These are phyloP conservation scores for Ctenosaura bakeri DNA, from an alignment of 2,797 vertebrate genomes.

Conservation along the genomic window DNA sequence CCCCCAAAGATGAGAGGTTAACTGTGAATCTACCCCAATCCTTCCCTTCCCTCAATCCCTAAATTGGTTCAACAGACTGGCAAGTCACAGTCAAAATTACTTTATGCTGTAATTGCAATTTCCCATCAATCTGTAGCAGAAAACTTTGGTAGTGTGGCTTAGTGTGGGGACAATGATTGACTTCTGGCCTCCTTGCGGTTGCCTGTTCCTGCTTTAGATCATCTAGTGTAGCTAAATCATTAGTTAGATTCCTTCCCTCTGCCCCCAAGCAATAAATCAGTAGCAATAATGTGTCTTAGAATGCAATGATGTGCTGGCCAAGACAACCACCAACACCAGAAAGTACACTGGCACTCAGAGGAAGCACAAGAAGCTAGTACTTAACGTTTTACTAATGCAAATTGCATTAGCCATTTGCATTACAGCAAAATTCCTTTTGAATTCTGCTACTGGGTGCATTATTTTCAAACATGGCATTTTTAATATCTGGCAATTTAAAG, in stretches of 20 bases:
- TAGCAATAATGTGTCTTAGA: neutral
- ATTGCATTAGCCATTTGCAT: neutral
- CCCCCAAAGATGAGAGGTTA: too few relatives aligned
- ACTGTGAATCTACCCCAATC: too few relatives aligned
- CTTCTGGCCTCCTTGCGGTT: too few relatives aligned
- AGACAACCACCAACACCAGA: neutral
- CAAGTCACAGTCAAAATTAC: too few relatives aligned
- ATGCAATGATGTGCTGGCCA: neutral
- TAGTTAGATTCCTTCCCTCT: neutral
- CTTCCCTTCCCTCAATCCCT: too few relatives aligned
- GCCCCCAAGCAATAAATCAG: neutral
- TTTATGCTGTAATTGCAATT: too few relatives aligned
- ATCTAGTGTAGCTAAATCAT: neutral
- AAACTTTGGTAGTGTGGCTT: too few relatives aligned
- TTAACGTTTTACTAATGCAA: constrained; percentile 4
- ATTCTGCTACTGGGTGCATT: neutral
- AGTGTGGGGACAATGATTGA: too few relatives aligned
- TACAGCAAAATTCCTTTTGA: neutral
- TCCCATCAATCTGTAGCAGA: too few relatives aligned
- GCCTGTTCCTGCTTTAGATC: neutral
- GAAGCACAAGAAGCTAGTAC: neutral
- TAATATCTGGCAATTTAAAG: neutral
- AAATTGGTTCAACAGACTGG: too few relatives aligned
- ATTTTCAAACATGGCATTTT: constrained; percentile 10
- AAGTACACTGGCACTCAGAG: neutral